Evolutionary conservation across 2,888 invertebrate species (phyloP).

Genomic region (Apamea monoglypha): DNA sequence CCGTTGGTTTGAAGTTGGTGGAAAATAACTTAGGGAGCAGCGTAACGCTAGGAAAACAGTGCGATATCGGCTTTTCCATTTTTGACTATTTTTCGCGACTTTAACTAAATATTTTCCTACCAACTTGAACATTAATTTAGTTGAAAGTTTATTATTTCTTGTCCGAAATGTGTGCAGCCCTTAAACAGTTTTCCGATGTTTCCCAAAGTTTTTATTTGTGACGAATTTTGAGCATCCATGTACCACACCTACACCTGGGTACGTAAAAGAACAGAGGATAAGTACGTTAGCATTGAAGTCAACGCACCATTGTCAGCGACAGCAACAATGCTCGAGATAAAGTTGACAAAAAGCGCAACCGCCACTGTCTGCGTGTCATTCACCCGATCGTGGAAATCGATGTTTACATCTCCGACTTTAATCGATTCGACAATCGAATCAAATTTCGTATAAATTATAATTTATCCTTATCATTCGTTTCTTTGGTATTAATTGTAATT

Average conservation of each 20-base stretch:
- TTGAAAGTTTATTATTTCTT: background rate
- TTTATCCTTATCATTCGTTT: slow-evolving; percentile 65
- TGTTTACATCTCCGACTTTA: slow-evolving; percentile 75
- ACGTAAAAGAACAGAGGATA: slow-evolving; percentile 45
- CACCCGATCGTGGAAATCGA: slow-evolving; percentile 78
- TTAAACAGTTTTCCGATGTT: background rate
- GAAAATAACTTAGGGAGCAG: slow-evolving; percentile 1
- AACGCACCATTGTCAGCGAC: slow-evolving; percentile 72
- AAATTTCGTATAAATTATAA: slow-evolving; percentile 65
- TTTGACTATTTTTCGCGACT: background rate
- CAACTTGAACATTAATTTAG: background rate
- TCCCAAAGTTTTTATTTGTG: background rate
- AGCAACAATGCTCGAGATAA: slow-evolving; percentile 75
- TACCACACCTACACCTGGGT: background rate
- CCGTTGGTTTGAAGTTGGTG: slow-evolving; percentile 5
- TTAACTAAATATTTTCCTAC: background rate
- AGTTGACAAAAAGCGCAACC: slow-evolving; percentile 72
- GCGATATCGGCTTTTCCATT: background rate
- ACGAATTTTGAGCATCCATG: background rate
- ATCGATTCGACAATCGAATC: slow-evolving; percentile 72
- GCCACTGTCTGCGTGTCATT: slow-evolving; percentile 75
- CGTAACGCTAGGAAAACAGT: background rate
- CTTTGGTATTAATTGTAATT: slow-evolving; percentile 66
- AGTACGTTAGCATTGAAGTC: slow-evolving; percentile 67
- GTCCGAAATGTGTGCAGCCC: background rate